A percentile compares a stretch with the other conserved stretches of the same genome.
Evolutionary conservation across 2,888 invertebrate species (phyloP).

Genomic region (Microctonus brassicae): DNA sequence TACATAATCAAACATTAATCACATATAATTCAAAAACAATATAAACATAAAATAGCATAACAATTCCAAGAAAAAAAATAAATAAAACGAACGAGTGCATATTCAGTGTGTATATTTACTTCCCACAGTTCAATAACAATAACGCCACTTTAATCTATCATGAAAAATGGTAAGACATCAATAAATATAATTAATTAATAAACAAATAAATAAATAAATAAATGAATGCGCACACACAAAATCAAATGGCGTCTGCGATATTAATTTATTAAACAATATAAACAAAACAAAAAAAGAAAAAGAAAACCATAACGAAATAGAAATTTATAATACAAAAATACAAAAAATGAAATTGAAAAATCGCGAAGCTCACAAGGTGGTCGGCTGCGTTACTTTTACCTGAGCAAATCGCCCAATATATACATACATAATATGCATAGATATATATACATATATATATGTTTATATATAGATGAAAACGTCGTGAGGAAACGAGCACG

Average conservation of each 20-base stretch:
- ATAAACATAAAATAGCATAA: background rate
- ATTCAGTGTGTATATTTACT: background rate
- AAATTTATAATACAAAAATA: no score
- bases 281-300: no score
- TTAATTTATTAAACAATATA: background rate
- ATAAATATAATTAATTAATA: background rate
- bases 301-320: no score
- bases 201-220: background rate
- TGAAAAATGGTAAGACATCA: slow-evolving; percentile 1
- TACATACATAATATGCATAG: background rate
- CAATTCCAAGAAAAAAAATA: background rate
- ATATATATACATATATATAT: background rate
- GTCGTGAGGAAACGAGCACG: slow-evolving; percentile 18
- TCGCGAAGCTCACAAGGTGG: slow-evolving; percentile 6
- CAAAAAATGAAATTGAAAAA: background rate
- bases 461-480: slow-evolving; percentile 10
- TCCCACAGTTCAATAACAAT: background rate
- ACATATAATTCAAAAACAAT: background rate
- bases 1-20: background rate
- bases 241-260: background rate
- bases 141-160: background rate
- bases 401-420: background rate
- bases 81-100: background rate
- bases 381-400: slow-evolving; percentile 14
- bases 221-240: background rate